A percentile compares a stretch with the other conserved stretches of the same genome.
These are phyloP conservation scores for Paedocypris micromegethes DNA, from an alignment of 2,797 vertebrate species.

Conservation along the genomic window DNA sequence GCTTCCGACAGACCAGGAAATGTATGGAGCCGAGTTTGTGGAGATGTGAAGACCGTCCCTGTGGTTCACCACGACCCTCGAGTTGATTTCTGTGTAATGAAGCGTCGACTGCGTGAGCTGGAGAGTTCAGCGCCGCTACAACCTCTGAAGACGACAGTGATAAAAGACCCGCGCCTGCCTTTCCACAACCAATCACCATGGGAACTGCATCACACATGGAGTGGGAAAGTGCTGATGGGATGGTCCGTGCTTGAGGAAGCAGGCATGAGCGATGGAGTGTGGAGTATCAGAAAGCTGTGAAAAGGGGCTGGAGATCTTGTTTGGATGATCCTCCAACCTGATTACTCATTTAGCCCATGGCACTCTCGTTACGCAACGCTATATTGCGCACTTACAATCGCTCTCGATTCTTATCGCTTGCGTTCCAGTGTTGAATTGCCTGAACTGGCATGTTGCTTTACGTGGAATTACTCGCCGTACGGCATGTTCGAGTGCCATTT, in stretches of 20 bases:
- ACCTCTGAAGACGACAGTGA: conserved; percentile 25
- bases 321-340: conserved; percentile 52
- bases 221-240: conserved; percentile 44
- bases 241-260: conserved; percentile 45
- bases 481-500: too few relatives aligned
- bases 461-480: too few relatives aligned
- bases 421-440: background rate
- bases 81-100: conserved; percentile 54
- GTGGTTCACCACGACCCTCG: conserved; percentile 40
- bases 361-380: conserved; percentile 56
- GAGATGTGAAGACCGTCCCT: conserved; percentile 37
- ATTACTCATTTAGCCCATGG: conserved; percentile 59
- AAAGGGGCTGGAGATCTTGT: conserved; percentile 57
- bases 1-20: too few relatives aligned
- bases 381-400: conserved; percentile 23
- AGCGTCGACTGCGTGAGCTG: conserved; percentile 53
- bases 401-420: background rate
- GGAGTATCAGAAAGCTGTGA: conserved; percentile 48
- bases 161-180: conserved; percentile 27
- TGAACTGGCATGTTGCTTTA: too few relatives aligned
- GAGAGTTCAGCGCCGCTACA: conserved; percentile 37
- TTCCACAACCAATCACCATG: conserved; percentile 24
- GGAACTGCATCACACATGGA: conserved; percentile 21
- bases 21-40: too few relatives aligned
- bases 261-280: conserved; percentile 49